Conservation (phyloP, 2,113 vertebrate genomes). For the Pterocles orientalis region DNA sequence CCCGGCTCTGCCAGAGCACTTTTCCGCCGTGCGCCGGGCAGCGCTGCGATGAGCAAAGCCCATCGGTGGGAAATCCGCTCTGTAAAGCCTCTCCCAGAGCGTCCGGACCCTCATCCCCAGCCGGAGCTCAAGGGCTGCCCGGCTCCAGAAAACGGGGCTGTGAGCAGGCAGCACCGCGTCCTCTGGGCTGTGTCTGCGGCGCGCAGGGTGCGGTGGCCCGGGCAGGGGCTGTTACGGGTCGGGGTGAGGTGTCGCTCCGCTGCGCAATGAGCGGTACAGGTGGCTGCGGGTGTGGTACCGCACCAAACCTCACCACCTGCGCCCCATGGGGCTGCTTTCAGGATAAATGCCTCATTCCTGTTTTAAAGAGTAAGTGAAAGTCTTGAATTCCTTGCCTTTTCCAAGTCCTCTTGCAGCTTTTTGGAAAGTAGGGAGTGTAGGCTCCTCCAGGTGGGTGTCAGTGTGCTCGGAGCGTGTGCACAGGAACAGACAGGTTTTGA, state of each 20-base stretch:
- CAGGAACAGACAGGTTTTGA: not conserved
- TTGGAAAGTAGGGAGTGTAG: not conserved
- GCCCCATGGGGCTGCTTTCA: not conserved
- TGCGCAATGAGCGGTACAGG: not conserved
- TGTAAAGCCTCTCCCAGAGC: fast-evolving
- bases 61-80: not conserved
- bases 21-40: fast-evolving
- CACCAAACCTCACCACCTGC: not conserved
- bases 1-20: fast-evolving
- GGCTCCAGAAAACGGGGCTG: not conserved
- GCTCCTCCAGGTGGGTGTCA: not conserved
- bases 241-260: not conserved
- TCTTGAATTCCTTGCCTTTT: not conserved
- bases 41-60: not conserved
- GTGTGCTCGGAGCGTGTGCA: not conserved
- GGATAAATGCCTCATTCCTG: fast-evolving
- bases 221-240: fast-evolving
- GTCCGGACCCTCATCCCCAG: not conserved
- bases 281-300: not conserved
- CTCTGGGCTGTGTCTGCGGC: fast-evolving
- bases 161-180: not conserved
- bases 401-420: not conserved
- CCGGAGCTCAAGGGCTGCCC: not conserved
- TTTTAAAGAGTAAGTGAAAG: not conserved
- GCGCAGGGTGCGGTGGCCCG: not conserved